Evolutionary conservation across 2,888 invertebrate species (phyloP), one percentile per base, ranked within the genome.

Genomic region (Tryphoninae sp.): DNA sequence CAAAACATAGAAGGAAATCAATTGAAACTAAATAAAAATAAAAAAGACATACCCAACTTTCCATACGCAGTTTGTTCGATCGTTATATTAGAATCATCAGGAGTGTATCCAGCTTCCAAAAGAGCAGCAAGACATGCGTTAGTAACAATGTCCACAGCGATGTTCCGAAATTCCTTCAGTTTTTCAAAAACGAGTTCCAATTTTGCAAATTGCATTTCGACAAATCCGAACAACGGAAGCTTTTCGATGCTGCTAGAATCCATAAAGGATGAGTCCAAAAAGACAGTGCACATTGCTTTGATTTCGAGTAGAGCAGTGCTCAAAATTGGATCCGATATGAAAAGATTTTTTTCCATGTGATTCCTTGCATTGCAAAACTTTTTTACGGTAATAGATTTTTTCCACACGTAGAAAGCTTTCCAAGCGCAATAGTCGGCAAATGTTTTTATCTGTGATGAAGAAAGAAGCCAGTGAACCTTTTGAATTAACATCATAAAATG

Each of bases 331-430:
- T 97, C 96, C 8, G 95, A 94, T 82, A 96, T 94, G 87, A 97
- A 97, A 0, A 97, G 93, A 89, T 95, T 95, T 55, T 95, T 94
- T 19, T 94, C 93, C 22, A 98, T 90, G 83, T 92, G 92, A 76
- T 92, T 93, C 81, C 94, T 93, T 0, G 95, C 94, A 22, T 92
- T 92, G 45, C 92, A 93, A 73, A 94, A 94, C 90, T 97, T 97
- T 79, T 94, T 94, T 88, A 94, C 95, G 53, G 94, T 92, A 40
- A 98, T 94, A 16, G 95, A 95, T 90, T 96, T 96, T 78, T 94
- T 93, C 97, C 97, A 97, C 0, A 96, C 94, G 87, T 95, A 95
- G 90, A 97, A 97, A 0, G 96, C 95, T 92, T 97, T 96, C 96
- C 96, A 96, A 81, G 94, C 93, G 13, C 95, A 94, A 88, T 95